These are phyloP conservation scores for Panthera tigris DNA, from an alignment of 2,113 vertebrate genomes.

Conservation along the genomic window DNA sequence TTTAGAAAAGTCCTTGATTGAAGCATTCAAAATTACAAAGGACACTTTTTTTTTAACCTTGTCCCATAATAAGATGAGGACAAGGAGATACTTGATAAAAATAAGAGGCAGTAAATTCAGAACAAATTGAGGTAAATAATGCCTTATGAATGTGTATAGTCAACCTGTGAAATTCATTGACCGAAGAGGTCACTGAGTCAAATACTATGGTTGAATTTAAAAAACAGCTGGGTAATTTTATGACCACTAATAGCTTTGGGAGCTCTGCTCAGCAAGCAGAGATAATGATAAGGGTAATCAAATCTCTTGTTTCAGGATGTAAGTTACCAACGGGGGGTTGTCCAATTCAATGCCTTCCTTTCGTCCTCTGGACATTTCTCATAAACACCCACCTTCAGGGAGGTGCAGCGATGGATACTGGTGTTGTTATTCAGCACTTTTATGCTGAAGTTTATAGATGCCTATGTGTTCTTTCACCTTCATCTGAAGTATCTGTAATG, in stretches of 20 bases:
- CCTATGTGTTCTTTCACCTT: neutral
- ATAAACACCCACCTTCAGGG: neutral
- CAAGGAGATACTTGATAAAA: constrained; percentile 68
- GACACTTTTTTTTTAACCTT: constrained; percentile 53
- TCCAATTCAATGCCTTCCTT: neutral
- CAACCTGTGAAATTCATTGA: constrained; percentile 75
- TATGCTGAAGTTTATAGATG: neutral
- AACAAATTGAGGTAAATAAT: constrained; percentile 76
- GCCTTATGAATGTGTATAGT: constrained; percentile 60
- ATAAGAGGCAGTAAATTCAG: constrained; percentile 69
- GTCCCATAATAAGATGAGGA: constrained; percentile 54
- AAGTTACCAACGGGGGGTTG: neutral
- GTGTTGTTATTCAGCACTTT: neutral
- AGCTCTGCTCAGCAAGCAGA: constrained; percentile 64
- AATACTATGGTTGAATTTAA: constrained; percentile 62
- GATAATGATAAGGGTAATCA: constrained; percentile 72
- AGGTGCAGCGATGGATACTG: neutral
- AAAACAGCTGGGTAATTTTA: constrained; percentile 73
- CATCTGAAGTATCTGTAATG: neutral
- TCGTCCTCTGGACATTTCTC: constrained; percentile 60
- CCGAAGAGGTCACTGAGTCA: constrained; percentile 71
- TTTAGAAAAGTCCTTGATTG: constrained; percentile 57
- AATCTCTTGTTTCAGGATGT: constrained; percentile 61
- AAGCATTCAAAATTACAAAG: constrained; percentile 56
- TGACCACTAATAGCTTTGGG: constrained; percentile 62